Evolutionary conservation across 2,888 invertebrate species (phyloP).

Genomic region (Augiades crinisus): DNA sequence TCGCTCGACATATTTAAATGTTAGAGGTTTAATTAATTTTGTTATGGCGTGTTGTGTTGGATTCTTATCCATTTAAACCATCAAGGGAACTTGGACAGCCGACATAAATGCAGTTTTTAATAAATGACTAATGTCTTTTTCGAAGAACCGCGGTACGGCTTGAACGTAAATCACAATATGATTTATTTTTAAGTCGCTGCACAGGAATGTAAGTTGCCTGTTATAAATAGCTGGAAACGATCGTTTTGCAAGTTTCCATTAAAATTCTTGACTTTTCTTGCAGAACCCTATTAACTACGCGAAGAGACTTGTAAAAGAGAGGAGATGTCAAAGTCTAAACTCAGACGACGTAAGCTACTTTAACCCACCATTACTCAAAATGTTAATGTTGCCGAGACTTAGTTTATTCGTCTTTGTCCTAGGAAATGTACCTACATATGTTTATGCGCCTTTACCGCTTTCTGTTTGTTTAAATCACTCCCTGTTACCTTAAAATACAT

Average conservation of each 20-base stretch:
- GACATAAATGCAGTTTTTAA: not conserved
- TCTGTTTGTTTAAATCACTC: too few species aligned
- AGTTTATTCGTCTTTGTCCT: too few species aligned
- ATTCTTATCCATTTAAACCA: not conserved
- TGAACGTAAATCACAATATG: conserved; percentile 41
- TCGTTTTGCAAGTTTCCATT: not conserved
- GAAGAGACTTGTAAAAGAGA: conserved; percentile 36
- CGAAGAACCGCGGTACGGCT: conserved; percentile 28
- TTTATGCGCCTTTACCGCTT: too few species aligned
- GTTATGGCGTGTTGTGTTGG: too few species aligned
- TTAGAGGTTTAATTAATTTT: too few species aligned
- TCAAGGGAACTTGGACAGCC: not conserved
- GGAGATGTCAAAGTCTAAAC: conserved; percentile 61
- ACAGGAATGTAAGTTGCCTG: conserved; percentile 37
- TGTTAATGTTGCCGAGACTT: too few species aligned
- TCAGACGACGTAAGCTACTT: too few species aligned
- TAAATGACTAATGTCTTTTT: conserved; percentile 16
- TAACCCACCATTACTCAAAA: too few species aligned
- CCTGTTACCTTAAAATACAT: too few species aligned
- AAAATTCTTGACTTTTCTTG: conserved; percentile 29
- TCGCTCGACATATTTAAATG: too few species aligned
- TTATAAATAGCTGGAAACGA: not conserved
- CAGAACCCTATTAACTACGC: conserved; percentile 38
- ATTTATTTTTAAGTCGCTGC: conserved; percentile 37
- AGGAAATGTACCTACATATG: too few species aligned